Base-by-base conservation (phyloP, 1,140 invertebrate species). In the Trissolcus basalis region DNA sequence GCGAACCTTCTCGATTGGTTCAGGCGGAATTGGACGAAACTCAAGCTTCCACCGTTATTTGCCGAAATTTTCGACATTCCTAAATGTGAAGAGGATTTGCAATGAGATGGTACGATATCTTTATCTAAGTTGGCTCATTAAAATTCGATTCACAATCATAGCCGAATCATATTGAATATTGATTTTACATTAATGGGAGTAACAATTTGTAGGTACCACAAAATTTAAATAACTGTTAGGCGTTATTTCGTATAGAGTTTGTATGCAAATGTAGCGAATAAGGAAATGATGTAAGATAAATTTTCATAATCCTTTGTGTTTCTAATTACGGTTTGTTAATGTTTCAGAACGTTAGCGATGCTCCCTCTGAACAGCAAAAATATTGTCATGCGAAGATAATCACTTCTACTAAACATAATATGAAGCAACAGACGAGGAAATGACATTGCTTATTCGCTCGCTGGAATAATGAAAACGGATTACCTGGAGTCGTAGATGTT, bases 31-130 rank as follows among this genome's bases (percentile, higher is more conserved):
- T 98, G 96, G 96, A 91, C 91, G 59, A 93, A 93, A 79, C 90
- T 97, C 35, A 91, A 92, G 67, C 90, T 98, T 79, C 97, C 97
- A 33, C 96, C 96, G 0, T 91, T 99, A 36, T 98, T 97, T 86
- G 96, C 97, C 16, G 97, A 99, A 89, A 98, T 98, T 80, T 98
- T 98, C 87, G 97, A 99, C 91, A 98, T 99, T 90, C 96, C 96
- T 48, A 97, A 96, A 88, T 93, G 92, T 82, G 94, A 95, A 81
- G 94, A 95, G 81, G 93, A 94, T 86, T 85, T 92, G 60, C 91
- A 92, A 85, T 91, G 88, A 91, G 86, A 63, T 80, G 77, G 71
- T 76, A 68, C 55, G 47, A 35, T 6, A 50, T 4, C 13, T 13
- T 13, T 44, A 13, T 19, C 3, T 27, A 27, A 27, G 1, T 27